These are phyloP conservation scores for Xerus rutilus DNA, from an alignment of 2,797 vertebrate species.

Conservation along the genomic window DNA sequence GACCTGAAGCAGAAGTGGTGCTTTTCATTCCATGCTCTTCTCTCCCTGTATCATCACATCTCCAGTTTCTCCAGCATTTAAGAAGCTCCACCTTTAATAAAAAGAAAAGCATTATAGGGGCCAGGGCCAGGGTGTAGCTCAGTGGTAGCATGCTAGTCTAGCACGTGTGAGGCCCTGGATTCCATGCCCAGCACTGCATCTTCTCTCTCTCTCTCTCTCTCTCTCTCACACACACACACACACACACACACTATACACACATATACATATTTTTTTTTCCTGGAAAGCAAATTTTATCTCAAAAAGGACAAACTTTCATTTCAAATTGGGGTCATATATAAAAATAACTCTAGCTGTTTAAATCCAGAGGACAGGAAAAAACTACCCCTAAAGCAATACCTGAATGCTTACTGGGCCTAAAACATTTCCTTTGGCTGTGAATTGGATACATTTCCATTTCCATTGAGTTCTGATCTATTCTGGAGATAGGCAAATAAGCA, in stretches of 20 bases:
- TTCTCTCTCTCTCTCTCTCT: no score
- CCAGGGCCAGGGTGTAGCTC: no score
- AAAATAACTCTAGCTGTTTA: constrained; percentile 61
- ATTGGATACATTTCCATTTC: constrained; percentile 49
- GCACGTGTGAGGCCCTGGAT: no score
- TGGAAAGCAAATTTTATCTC: constrained; percentile 54
- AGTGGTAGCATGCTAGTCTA: no score
- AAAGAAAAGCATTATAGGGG: constrained; percentile 11
- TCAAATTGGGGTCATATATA: constrained; percentile 22
- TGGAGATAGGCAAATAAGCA: constrained; percentile 49
- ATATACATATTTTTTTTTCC: constrained; percentile 12
- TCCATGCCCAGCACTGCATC: no score
- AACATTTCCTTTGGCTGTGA: constrained; percentile 47
- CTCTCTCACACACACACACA: no score
- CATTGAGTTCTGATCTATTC: constrained; percentile 49
- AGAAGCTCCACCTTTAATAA: constrained; percentile 21
- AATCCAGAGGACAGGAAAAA: constrained; percentile 54
- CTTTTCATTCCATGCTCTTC: background rate
- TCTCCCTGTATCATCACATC: background rate
- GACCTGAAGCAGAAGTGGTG: background rate
- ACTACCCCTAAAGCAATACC: constrained; percentile 17
- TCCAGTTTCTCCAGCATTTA: background rate
- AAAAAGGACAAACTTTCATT: constrained; percentile 59
- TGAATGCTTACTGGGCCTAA: background rate
- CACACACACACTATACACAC: no score